Conservation (phyloP, 2,797 vertebrate genomes). For the Micromesistius poutassou region DNA sequence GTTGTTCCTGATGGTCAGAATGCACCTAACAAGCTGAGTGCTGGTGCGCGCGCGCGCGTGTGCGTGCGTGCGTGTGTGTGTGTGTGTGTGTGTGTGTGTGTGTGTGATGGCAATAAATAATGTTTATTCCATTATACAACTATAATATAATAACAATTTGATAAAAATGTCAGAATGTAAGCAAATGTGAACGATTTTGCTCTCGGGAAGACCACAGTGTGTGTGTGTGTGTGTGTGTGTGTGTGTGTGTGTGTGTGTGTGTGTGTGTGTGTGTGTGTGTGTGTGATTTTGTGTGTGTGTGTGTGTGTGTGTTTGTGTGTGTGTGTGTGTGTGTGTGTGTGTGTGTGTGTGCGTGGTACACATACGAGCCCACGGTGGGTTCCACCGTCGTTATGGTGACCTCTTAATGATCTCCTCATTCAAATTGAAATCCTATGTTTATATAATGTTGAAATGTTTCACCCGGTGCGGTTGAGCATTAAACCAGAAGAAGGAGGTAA, state of each 20-base stretch:
- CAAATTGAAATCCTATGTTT: no score
- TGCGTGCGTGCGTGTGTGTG: neutral
- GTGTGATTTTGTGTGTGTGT: neutral
- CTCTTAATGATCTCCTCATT: no score
- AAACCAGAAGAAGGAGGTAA: no score
- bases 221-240: constrained; percentile 1
- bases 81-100: no score
- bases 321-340: constrained; percentile 2
- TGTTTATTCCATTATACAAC: constrained; percentile 44
- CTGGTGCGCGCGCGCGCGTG: neutral
- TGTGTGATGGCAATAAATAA: neutral
- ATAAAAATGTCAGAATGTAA: constrained; percentile 31
- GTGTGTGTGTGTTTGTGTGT: neutral
- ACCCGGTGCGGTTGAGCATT: no score
- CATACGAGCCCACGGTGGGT: no score
- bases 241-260: neutral
- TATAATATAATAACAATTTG: constrained; percentile 19
- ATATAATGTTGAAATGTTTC: no score
- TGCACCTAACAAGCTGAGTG: neutral
- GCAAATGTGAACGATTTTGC: constrained; percentile 3
- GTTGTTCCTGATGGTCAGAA: no score
- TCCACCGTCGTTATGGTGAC: no score
- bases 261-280: neutral
- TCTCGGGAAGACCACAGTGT: neutral
- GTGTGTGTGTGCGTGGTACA: constrained; percentile 5